Percentiles rank a stretch among this genome's conserved stretches.
Evolutionary conservation across 2,888 invertebrate species (phyloP).

Genomic region (Spodoptera exigua): DNA sequence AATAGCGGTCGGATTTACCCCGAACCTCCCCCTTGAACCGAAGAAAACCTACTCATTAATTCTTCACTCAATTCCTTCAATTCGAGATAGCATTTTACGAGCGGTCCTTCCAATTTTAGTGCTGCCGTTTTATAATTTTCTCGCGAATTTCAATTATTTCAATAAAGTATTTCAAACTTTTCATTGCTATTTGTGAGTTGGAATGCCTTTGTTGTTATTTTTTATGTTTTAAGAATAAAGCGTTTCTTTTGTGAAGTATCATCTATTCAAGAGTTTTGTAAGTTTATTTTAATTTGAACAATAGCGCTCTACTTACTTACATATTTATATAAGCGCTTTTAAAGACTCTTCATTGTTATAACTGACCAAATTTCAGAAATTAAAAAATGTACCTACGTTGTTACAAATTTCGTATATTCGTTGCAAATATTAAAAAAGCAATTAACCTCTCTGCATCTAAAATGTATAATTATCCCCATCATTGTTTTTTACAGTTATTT

Average conservation of each 20-base stretch:
- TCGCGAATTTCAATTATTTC: conserved; percentile 32
- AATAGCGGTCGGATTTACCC: conserved; percentile 47
- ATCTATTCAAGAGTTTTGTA: background rate
- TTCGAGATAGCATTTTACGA: conserved; percentile 63
- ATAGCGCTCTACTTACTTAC: too few relatives aligned
- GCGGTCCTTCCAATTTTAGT: conserved; percentile 21
- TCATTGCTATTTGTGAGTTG: conserved; percentile 34
- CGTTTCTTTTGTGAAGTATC: conserved; percentile 3
- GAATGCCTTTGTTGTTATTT: conserved; percentile 21
- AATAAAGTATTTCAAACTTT: conserved; percentile 37
- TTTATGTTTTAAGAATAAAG: conserved; percentile 7
- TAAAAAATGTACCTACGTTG: too few relatives aligned
- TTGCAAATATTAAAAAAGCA: too few relatives aligned
- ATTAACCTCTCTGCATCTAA: too few relatives aligned
- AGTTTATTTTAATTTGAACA: background rate
- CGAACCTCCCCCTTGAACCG: conserved; percentile 21
- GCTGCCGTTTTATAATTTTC: conserved; percentile 45
- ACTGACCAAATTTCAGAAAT: too few relatives aligned
- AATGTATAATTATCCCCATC: background rate
- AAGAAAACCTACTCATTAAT: conserved; percentile 59
- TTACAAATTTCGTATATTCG: too few relatives aligned
- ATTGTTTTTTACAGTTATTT: conserved; percentile 8
- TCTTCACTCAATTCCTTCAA: conserved; percentile 56
- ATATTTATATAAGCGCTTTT: too few relatives aligned
- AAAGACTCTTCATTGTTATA: too few relatives aligned